Evolutionary conservation across 2,797 vertebrate species (phyloP).

Genomic region (Pterois miles): DNA sequence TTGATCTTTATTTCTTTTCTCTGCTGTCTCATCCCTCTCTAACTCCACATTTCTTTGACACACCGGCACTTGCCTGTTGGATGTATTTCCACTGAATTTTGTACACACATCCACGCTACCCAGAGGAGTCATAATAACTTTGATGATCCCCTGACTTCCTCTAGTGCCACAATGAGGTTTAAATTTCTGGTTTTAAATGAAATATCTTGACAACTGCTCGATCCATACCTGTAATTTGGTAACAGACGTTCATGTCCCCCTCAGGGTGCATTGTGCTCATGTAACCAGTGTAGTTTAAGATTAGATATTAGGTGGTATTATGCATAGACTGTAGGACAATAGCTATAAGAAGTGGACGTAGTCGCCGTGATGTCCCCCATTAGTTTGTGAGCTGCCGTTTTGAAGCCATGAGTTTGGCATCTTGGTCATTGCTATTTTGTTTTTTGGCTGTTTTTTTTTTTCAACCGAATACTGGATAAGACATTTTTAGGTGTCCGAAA

Average conservation of each 20-base stretch:
- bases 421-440: too few species aligned
- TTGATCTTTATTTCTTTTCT: neutral
- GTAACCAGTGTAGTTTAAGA: neutral
- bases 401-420: too few species aligned
- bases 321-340: too few species aligned
- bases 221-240: neutral
- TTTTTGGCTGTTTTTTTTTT: too few species aligned
- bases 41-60: neutral
- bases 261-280: neutral
- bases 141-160: neutral
- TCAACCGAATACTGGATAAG: too few species aligned
- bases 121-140: neutral
- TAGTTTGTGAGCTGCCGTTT: too few species aligned
- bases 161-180: neutral
- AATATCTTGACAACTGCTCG: neutral
- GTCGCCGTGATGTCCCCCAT: too few species aligned
- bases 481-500: too few species aligned
- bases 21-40: neutral
- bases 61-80: neutral
- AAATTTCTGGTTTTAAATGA: neutral
- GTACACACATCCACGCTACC: neutral
- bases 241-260: neutral
- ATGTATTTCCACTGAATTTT: neutral
- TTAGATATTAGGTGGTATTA: neutral
- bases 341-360: too few species aligned